A percentile compares a stretch with the other conserved stretches of the same genome.
These are phyloP conservation scores for Scelioninae gen. 2 DNA, from an alignment of 2,888 invertebrate species.

Conservation along the genomic window DNA sequence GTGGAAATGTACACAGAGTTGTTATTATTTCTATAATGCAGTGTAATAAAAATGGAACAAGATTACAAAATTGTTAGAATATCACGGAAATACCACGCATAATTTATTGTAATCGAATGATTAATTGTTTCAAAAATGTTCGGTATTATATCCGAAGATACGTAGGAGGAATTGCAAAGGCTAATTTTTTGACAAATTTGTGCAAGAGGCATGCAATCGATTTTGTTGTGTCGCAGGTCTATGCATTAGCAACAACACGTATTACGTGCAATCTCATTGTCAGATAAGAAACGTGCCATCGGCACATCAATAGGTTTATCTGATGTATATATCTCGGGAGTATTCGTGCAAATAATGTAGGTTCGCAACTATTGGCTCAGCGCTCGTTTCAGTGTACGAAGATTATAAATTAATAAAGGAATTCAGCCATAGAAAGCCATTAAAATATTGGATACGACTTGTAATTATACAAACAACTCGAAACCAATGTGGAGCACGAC, in stretches of 20 bases:
- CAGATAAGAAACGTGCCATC: conserved; percentile 61
- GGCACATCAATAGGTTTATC: conserved; percentile 60
- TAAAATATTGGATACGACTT: conserved; percentile 26
- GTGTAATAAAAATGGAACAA: too few relatives aligned
- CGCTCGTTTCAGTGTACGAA: conserved; percentile 40
- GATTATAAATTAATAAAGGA: conserved; percentile 53
- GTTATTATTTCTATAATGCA: too few relatives aligned
- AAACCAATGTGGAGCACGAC: conserved; percentile 18
- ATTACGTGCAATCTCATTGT: conserved; percentile 60
- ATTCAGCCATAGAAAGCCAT: conserved; percentile 15
- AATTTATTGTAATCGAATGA: too few relatives aligned
- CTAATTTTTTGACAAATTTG: neutral
- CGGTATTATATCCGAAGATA: too few relatives aligned
- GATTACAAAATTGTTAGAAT: too few relatives aligned
- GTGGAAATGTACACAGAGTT: too few relatives aligned
- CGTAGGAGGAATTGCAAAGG: neutral
- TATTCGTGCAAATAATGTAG: conserved; percentile 54
- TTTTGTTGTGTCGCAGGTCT: conserved; percentile 32
- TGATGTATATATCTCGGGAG: conserved; percentile 45
- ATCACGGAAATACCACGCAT: too few relatives aligned
- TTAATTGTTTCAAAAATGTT: too few relatives aligned
- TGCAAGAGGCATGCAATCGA: conserved; percentile 18
- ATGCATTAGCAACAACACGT: conserved; percentile 48
- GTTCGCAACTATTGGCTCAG: conserved; percentile 35
- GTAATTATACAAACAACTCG: conserved; percentile 21